Evolutionary conservation across 2,113 vertebrate species (phyloP), one percentile per base, ranked within the genome.

Genomic region (Reinhardtius hippoglossoides): DNA sequence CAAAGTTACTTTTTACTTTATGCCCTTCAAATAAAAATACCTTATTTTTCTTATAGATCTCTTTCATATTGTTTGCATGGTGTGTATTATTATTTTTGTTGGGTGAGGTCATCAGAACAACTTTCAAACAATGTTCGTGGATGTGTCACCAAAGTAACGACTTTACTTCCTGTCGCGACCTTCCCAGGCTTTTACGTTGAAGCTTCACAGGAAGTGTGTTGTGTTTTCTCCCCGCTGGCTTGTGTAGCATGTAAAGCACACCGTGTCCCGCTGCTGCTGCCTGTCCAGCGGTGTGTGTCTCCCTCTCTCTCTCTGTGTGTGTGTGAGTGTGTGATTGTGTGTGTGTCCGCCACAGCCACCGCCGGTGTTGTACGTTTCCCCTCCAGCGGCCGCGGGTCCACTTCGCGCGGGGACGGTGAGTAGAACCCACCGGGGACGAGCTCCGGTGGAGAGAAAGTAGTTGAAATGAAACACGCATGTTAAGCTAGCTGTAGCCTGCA

Each of bases 401-500:
- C 46, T 50, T 7, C 46, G 7, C 4, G 6, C 46, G 46, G 46
- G 46, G 46, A 87, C 6, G 21, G 54, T 82, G 79, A 82, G 68
- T 42, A 42, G 89, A 88, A 83, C 87, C 23, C 9, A 14, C 54
- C n/a, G 54, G 9, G 9, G 7, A 14, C 13, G 54, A 12, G 9
- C 54, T 24, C 9, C 20, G 13, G 21, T 24, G 8, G 3, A 14
- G 14, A 46, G 46, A 0, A 61, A 78, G 81, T 73, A 82, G 44
- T 26, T 50, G 21, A 74, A 10, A 35, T 69, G 55, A 35, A 23
- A 27, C 20, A 66, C 62, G 46, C 14, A 50, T 9, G 16, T 50
- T 58, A 74, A 71, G 86, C 80, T 87, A 88, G 84, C 88, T 78
- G 2, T 60, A 78, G 74, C 76, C n/a, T 66, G 52, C 46, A 50